Evolutionary conservation across 2,797 vertebrate species (phyloP), one percentile per base, ranked within the genome.

Genomic region (Nannoperca australis): DNA sequence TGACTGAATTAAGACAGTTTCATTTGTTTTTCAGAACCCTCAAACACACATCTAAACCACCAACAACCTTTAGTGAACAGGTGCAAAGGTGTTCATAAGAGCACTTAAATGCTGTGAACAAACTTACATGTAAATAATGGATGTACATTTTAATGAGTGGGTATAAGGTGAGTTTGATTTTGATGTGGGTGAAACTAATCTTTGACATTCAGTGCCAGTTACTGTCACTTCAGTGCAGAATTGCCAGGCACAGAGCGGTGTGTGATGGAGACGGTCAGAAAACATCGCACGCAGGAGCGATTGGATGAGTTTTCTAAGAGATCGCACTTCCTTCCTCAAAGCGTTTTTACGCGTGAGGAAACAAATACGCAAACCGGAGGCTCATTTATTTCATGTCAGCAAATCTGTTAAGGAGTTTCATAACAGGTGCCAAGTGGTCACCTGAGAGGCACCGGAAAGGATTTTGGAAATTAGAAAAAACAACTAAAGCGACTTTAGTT

Each of bases 391-490:
- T 63, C 64, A 45, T 7, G 2, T 76, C 75, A 73, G 69, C 73
- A 82, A 77, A 77, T 70, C 54, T 44, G 49, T 66, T 53, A 45
- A 69, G n/a, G 20, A 51, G 53, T 54, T 79, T 69, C 0, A 63
- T 54, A 74, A 56, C 64, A 74, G 65, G 70, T 85, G 76, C 78
- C 87, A 87, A 78, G 11, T 17, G 50, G 70, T 88, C 90, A 89
- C 82, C 74, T 86, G 87, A 87, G 62, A 84, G 59, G 50, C 61
- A 44, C 40, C 11, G 62, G 65, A 40, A 47, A 61, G 68, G 79
- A 76, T 73, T 89, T 87, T 42, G 67, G 67, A 75, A 83, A 76
- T 72, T 9, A 17, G 66, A 69, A 84, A 78, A 62, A 40, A 86
- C 81, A 82, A n/a, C n/a, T 63, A 85, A 73, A 76, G 70, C 58